A percentile compares a stretch with the other conserved stretches of the same genome.
phyloP scores from a whole-genome alignment of 2,888 invertebrate species.

The Polydrusus tereticollis region DNA sequence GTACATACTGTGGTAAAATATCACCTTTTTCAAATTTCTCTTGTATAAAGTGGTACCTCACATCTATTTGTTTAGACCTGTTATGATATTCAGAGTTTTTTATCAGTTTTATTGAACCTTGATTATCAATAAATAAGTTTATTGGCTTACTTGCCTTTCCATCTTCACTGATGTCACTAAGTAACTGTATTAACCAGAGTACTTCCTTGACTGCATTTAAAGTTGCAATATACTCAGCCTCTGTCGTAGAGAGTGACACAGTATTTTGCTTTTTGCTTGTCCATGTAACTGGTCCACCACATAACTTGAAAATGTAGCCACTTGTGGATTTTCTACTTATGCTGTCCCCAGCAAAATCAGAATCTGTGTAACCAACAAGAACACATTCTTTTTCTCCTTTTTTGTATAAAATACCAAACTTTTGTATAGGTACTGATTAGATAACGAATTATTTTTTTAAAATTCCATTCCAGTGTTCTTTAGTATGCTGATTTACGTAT shows the following conservation, averaged over 20 bases:
- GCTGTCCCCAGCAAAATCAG: neutral
- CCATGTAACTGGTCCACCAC: constrained; percentile 21
- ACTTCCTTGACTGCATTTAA: constrained; percentile 2
- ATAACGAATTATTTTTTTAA: neutral
- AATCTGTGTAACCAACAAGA: neutral
- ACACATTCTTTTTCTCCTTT: too few species aligned
- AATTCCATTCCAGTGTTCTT: neutral
- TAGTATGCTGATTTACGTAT: neutral
- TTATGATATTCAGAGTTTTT: constrained; percentile 17
- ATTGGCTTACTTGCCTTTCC: neutral
- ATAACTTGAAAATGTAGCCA: neutral
- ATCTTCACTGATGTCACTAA: neutral
- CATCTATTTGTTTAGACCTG: constrained; percentile 1
- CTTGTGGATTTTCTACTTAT: neutral
- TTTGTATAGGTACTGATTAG: neutral
- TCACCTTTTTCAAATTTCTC: neutral
- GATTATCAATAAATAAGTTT: constrained; percentile 4
- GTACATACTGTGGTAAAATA: neutral
- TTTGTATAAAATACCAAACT: neutral
- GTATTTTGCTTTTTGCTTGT: neutral
- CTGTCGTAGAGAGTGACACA: constrained; percentile 17
- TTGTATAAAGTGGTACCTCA: neutral
- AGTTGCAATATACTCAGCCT: constrained; percentile 15
- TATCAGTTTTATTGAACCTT: neutral
- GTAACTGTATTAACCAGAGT: neutral